A percentile compares a stretch with the other conserved stretches of the same genome.
Evolutionary conservation across 2,113 vertebrate species (phyloP).

Genomic region (Oncorhynchus clarkii): DNA sequence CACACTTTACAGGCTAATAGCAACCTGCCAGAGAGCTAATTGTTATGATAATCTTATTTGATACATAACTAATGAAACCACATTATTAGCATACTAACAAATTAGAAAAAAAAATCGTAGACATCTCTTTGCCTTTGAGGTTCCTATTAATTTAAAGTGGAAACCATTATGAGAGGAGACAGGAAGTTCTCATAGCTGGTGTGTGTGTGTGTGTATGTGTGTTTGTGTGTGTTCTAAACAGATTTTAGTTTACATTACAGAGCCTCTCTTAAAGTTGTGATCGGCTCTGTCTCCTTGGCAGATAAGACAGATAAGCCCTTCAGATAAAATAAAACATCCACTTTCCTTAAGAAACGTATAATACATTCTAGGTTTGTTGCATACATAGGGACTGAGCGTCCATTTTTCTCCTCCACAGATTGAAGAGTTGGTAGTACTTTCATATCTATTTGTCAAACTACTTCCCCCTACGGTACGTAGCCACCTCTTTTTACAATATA

Average conservation of each 20-base stretch:
- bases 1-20: conserved; percentile 56
- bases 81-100: conserved; percentile 52
- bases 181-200: background rate
- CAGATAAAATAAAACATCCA: background rate
- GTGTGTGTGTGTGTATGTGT: background rate
- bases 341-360: background rate
- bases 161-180: background rate
- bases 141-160: conserved; percentile 2
- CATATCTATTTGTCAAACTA: no score
- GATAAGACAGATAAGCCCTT: conserved; percentile 1
- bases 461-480: no score
- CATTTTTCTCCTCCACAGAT: no score
- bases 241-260: no score
- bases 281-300: conserved; percentile 7
- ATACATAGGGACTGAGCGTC: no score
- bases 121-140: conserved; percentile 29
- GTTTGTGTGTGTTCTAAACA: background rate
- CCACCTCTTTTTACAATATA: no score
- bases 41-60: conserved; percentile 51
- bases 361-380: conserved; percentile 1
- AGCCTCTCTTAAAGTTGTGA: background rate
- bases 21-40: conserved; percentile 57
- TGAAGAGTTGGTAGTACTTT: no score
- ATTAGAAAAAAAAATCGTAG: conserved; percentile 26
- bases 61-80: conserved; percentile 48